phyloP scores from a whole-genome alignment of 2,888 invertebrate genomes.

The Crioceris asparagi region DNA sequence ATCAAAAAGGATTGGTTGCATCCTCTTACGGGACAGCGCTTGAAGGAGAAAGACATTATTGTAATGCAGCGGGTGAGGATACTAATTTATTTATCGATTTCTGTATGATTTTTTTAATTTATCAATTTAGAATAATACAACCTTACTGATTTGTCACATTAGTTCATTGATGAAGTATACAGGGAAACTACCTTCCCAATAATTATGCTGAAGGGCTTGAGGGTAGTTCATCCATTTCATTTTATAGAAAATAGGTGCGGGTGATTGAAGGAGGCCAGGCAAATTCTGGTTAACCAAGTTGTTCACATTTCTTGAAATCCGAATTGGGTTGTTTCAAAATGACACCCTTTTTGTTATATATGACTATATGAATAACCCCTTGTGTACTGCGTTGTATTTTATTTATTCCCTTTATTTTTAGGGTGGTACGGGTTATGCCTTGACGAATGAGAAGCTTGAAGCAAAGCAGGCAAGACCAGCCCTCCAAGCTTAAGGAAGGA shows the following conservation, averaged over 20 bases:
- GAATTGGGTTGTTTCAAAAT: no score
- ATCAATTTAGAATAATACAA: neutral
- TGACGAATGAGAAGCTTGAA: constrained; percentile 73
- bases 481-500: constrained; percentile 68
- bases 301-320: no score
- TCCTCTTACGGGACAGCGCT: constrained; percentile 75
- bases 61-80: constrained; percentile 66
- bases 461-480: constrained; percentile 76
- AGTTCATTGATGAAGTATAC: neutral
- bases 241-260: no score
- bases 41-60: constrained; percentile 88
- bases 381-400: no score
- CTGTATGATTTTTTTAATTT: no score
- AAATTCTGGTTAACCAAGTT: no score
- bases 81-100: constrained; percentile 3
- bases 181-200: no score
- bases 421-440: constrained; percentile 93
- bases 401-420: constrained; percentile 39
- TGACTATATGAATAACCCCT: no score
- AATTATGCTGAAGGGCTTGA: no score
- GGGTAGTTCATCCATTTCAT: no score
- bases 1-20: constrained; percentile 96
- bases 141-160: neutral
- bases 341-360: no score
- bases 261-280: no score